phyloP scores from a whole-genome alignment of 2,888 invertebrate genomes.

The Standfussiana lucernea region DNA sequence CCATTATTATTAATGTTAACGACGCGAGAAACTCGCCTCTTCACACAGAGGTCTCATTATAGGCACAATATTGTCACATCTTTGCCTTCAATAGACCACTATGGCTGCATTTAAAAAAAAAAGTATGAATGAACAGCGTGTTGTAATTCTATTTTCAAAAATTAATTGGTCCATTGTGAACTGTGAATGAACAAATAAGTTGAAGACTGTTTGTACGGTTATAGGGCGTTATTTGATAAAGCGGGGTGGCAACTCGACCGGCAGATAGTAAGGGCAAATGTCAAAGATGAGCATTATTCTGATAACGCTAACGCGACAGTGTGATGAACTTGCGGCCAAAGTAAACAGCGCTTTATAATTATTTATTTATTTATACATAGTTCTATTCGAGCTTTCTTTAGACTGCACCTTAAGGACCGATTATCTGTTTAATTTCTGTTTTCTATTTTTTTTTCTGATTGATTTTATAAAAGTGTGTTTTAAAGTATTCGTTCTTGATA shows the following conservation, averaged over 20 bases:
- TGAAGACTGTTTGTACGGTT: slow-evolving; percentile 81
- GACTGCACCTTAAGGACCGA: slow-evolving; percentile 60
- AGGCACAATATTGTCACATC: slow-evolving; percentile 58
- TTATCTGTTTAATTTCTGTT: slow-evolving; percentile 24
- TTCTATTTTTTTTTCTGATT: background rate
- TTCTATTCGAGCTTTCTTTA: slow-evolving; percentile 66
- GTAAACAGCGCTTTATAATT: slow-evolving; percentile 81
- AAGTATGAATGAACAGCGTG: slow-evolving; percentile 61
- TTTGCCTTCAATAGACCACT: slow-evolving; percentile 62
- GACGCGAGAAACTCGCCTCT: slow-evolving; percentile 44
- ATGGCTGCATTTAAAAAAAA: slow-evolving; percentile 56
- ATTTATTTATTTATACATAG: slow-evolving; percentile 75
- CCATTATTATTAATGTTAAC: slow-evolving; percentile 43
- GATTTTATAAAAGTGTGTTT: background rate
- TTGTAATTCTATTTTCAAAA: slow-evolving; percentile 71
- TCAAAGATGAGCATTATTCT: slow-evolving; percentile 84
- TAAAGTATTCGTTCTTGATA: background rate
- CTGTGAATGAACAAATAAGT: slow-evolving; percentile 82
- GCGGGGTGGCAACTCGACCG: slow-evolving; percentile 84
- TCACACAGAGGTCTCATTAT: slow-evolving; percentile 59
- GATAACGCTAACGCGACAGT: slow-evolving; percentile 83
- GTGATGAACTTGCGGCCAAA: slow-evolving; percentile 83
- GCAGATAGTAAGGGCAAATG: slow-evolving; percentile 84
- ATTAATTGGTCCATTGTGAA: slow-evolving; percentile 74
- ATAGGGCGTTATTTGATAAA: slow-evolving; percentile 81